Conservation (phyloP, 2,797 vertebrate genomes). For the Pseudopleuronectes americanus region DNA sequence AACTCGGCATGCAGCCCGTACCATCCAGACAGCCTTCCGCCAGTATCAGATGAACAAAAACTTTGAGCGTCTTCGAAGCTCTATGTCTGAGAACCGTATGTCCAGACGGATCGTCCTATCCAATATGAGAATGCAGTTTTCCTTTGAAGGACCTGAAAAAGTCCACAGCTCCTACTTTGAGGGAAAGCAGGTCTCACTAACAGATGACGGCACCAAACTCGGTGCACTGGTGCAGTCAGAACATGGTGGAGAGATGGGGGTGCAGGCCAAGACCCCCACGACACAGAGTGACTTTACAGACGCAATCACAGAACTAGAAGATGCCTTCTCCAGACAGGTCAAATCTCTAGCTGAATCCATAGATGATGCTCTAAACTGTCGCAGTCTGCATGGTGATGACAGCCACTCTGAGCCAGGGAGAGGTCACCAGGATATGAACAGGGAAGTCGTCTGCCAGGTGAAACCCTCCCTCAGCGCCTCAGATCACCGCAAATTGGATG, state of each 20-base stretch:
- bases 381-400: constrained; percentile 92
- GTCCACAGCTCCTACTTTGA: constrained; percentile 97
- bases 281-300: constrained; percentile 91
- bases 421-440: constrained; percentile 84
- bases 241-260: constrained; percentile 78
- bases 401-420: constrained; percentile 78
- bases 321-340: constrained; percentile 96
- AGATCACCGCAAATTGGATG: constrained; percentile 90
- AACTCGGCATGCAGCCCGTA: constrained; percentile 96
- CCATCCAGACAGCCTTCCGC: constrained; percentile 97
- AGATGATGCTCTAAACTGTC: constrained; percentile 95
- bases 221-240: constrained; percentile 85
- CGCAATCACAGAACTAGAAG: constrained; percentile 96
- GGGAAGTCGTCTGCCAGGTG: constrained; percentile 81
- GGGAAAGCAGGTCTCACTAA: constrained; percentile 94
- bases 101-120: constrained; percentile 96
- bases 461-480: constrained; percentile 80
- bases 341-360: constrained; percentile 98
- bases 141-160: constrained; percentile 98
- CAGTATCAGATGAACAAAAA: constrained; percentile 99
- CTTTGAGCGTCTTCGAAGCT: constrained; percentile 96
- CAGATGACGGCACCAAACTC: constrained; percentile 88
- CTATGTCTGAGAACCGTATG: constrained; percentile 99
- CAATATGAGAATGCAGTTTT: constrained; percentile 99
- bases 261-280: constrained; percentile 84